A percentile compares a stretch with the other conserved stretches of the same genome.
These are phyloP conservation scores for Calliphora vicina DNA, from an alignment of 1,140 invertebrate species.

Conservation along the genomic window DNA sequence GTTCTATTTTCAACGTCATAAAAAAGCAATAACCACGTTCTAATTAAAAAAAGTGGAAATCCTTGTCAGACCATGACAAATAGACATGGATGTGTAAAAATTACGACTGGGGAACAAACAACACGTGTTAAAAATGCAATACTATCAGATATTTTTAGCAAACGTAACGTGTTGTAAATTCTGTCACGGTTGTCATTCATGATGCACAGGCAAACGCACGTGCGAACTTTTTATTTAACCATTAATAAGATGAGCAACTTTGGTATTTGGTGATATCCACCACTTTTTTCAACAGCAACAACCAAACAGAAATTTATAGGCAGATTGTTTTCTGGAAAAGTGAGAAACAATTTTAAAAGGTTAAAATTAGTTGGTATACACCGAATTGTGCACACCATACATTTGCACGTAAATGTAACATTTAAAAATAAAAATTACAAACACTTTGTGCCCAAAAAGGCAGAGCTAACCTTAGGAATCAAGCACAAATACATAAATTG, in stretches of 20 bases:
- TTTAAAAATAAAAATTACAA: too few species aligned
- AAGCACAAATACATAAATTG: too few species aligned
- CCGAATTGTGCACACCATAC: background rate
- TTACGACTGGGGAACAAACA: background rate
- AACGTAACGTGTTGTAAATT: background rate
- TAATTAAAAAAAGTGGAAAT: slow-evolving; percentile 1
- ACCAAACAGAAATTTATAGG: background rate
- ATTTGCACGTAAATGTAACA: too few species aligned
- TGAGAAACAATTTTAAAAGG: background rate
- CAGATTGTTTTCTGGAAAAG: background rate
- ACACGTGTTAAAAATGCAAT: slow-evolving; percentile 18
- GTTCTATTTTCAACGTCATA: background rate
- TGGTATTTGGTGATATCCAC: background rate
- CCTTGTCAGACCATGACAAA: background rate
- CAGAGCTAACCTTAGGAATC: too few species aligned
- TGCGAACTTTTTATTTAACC: background rate
- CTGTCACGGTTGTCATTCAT: background rate
- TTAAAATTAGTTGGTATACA: background rate
- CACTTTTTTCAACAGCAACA: background rate
- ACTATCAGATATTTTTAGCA: background rate
- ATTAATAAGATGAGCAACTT: background rate
- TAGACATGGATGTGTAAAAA: background rate
- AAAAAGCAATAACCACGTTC: slow-evolving; percentile 17
- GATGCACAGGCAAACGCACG: background rate
- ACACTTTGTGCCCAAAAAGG: too few species aligned